Conservation (phyloP, 1,140 invertebrate species). For the Pantala flavescens region DNA sequence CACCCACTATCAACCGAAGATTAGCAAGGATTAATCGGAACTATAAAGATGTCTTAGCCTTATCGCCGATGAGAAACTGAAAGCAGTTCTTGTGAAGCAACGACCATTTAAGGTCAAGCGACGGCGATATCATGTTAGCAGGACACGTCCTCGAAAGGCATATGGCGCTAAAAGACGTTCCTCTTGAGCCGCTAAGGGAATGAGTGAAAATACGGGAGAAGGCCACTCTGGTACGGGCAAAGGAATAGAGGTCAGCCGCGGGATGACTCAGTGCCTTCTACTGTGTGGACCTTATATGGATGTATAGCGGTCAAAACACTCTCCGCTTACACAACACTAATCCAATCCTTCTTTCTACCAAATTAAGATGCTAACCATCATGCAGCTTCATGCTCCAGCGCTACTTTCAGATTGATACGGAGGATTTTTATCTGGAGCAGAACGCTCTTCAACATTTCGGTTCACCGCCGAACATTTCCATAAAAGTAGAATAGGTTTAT, state of each 20-base stretch:
- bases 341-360: not conserved
- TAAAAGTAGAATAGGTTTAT: no score
- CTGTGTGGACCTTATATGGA: not conserved
- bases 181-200: not conserved
- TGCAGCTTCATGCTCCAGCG: no score
- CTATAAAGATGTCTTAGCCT: no score
- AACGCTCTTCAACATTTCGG: no score
- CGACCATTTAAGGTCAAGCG: not conserved
- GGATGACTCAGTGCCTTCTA: not conserved
- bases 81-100: not conserved
- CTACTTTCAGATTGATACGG: no score
- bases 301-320: constrained; percentile 5
- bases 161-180: not conserved
- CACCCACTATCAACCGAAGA: no score
- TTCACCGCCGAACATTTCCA: no score
- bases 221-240: not conserved
- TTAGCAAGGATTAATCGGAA: no score
- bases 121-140: not conserved
- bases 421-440: no score
- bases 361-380: not conserved
- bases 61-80: not conserved
- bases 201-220: not conserved
- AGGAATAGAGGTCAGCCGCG: not conserved
- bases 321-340: not conserved
- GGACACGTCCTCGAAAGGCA: constrained; percentile 2